These are phyloP conservation scores for Agrotis segetum DNA, from an alignment of 2,888 invertebrate genomes.

Conservation along the genomic window DNA sequence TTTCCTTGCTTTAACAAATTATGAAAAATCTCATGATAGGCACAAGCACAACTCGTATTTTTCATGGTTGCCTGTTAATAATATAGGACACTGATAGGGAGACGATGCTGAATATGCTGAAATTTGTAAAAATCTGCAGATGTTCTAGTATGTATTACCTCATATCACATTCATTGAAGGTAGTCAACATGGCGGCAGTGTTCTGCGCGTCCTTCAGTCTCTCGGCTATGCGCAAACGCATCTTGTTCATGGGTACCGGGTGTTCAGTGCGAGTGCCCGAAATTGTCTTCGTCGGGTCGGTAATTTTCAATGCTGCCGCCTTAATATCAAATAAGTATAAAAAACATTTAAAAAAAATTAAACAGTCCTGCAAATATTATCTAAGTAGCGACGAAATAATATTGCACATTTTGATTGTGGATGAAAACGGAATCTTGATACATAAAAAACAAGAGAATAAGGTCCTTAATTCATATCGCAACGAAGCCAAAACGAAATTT, in stretches of 20 bases:
- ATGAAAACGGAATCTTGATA: too few relatives aligned
- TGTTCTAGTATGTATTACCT: slow-evolving; percentile 83
- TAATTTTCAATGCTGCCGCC: slow-evolving; percentile 91
- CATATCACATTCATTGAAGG: slow-evolving; percentile 99
- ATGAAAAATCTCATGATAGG: too few relatives aligned
- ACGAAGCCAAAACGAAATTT: too few relatives aligned
- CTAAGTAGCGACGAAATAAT: too few relatives aligned
- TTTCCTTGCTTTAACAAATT: too few relatives aligned
- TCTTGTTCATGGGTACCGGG: slow-evolving; percentile 99
- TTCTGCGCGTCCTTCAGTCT: slow-evolving; percentile 99
- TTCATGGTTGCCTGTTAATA: too few relatives aligned
- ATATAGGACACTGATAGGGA: neutral
- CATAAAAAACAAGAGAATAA: neutral
- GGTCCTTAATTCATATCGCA: too few relatives aligned
- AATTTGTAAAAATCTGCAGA: neutral
- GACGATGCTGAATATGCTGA: neutral
- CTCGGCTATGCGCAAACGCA: slow-evolving; percentile 98
- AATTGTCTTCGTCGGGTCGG: slow-evolving; percentile 95
- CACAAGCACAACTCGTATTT: too few relatives aligned
- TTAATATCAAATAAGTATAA: slow-evolving; percentile 63
- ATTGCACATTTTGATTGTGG: too few relatives aligned
- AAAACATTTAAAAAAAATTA: too few relatives aligned
- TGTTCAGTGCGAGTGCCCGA: slow-evolving; percentile 97
- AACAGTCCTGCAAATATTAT: too few relatives aligned
- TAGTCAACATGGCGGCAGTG: slow-evolving; percentile 99